Percentiles rank a stretch among this genome's conserved stretches.
Conservation (phyloP, 2,888 invertebrate species). For the Leptothorax acervorum region DNA sequence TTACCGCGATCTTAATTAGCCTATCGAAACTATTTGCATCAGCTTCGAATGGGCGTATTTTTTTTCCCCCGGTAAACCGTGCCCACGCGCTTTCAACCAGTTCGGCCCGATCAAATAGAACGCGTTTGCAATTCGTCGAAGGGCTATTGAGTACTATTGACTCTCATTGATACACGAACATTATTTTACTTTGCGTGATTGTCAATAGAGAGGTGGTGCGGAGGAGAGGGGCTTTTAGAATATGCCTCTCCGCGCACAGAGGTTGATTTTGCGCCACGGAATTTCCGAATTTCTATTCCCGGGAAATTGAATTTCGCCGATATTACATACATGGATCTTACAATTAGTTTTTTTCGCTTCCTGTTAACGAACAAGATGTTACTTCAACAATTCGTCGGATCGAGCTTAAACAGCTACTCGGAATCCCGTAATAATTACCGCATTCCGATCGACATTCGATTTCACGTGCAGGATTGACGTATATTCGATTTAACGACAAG, state of each 20-base stretch:
- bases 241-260: background rate
- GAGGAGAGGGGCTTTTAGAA: background rate
- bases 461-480: background rate
- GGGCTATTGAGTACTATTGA: constrained; percentile 39
- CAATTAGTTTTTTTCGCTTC: background rate
- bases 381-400: too few relatives aligned
- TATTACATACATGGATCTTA: constrained; percentile 2
- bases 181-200: constrained; percentile 41
- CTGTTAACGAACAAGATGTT: background rate
- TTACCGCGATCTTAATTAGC: constrained; percentile 11
- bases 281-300: background rate
- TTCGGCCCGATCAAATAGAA: constrained; percentile 8
- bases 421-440: constrained; percentile 9
- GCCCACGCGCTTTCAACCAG: background rate
- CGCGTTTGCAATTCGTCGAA: constrained; percentile 35
- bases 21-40: constrained; percentile 11
- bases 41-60: background rate
- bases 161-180: constrained; percentile 31
- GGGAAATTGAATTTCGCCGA: constrained; percentile 18
- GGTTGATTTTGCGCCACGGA: constrained; percentile 8
- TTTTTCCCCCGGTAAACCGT: background rate
- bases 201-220: background rate
- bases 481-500: constrained; percentile 7
- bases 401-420: background rate
- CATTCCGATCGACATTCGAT: constrained; percentile 17